Evolutionary conservation across 2,797 vertebrate genomes (phyloP), one percentile per base, ranked within the genome.

Genomic region (Furcifer pardalis): DNA sequence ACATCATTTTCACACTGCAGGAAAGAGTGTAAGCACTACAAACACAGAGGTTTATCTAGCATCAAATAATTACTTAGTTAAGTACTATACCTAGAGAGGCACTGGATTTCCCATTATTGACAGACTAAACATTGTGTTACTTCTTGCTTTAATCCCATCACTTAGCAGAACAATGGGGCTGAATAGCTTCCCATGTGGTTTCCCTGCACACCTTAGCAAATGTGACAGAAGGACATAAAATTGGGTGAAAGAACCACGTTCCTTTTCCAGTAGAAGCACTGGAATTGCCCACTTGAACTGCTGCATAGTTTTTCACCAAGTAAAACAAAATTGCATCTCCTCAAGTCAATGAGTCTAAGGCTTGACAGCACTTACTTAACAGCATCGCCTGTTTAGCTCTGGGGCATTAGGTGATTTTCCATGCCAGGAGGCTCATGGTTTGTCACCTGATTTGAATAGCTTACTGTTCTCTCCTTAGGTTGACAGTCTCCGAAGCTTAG

Each of bases 81-180:
- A 90, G 90, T 87, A 80, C n/a, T n/a, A n/a, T n/a, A n/a, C 90
- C 85, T 79, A 88, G 86, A 79, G 84, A 78, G 74, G 88, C 91
- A 91, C 91, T 87, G 68, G 77, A 80, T 89, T 84, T 91, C 90
- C 92, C 89, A 63, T 78, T 85, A 60, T 90, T 89, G 60, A 87
- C 89, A 88, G 66, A 90, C 90, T 89, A 91, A 93, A 86, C 56
- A 79, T 0, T 2, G 80, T 89, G 65, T 42, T 91, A 65, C 83
- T 82, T 59, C 56, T 40, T 46, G 40, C 12, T 42, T 79, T 66
- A 32, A 65, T 60, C 49, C 9, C 49, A n/a, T n/a, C 7, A 3
- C 40, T 78, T 78, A 60, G 77, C 77, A 78, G 60, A 78, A 60
- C 35, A 60, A 40, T 40, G 27, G 4, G 60, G 25, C 52, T 77